Conservation (phyloP, 1,140 invertebrate species). For the Meteorus sp. region DNA sequence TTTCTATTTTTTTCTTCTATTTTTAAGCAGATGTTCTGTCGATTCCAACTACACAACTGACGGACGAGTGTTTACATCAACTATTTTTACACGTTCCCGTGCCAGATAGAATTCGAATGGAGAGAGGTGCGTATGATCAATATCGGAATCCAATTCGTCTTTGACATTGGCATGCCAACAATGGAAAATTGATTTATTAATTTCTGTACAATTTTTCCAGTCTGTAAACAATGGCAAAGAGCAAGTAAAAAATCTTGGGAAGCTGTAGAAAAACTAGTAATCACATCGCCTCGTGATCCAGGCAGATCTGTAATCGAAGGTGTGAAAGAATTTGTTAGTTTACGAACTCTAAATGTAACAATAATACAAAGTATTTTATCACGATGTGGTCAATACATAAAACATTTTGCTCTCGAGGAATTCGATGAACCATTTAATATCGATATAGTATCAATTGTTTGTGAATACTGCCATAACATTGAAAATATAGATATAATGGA, state of each 20-base stretch:
- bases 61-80: too few relatives aligned
- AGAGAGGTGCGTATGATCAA: too few relatives aligned
- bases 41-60: too few relatives aligned
- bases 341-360: not conserved
- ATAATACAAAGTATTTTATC: not conserved
- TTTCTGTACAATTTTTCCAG: not conserved
- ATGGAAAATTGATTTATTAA: not conserved
- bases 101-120: too few relatives aligned
- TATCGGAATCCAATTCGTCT: not conserved
- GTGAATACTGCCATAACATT: not conserved
- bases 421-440: not conserved
- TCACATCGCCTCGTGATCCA: not conserved
- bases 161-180: not conserved
- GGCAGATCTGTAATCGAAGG: not conserved
- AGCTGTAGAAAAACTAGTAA: not conserved
- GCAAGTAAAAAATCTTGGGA: constrained; percentile 3
- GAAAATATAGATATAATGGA: not conserved
- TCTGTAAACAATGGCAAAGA: not conserved
- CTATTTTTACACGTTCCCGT: too few relatives aligned
- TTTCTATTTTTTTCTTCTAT: too few relatives aligned
- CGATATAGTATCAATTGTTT: not conserved
- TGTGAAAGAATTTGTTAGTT: not conserved
- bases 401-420: not conserved
- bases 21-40: too few relatives aligned
- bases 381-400: not conserved